These are phyloP conservation scores for Oxycera nigricornis DNA, from an alignment of 2,888 invertebrate genomes.

Conservation along the genomic window DNA sequence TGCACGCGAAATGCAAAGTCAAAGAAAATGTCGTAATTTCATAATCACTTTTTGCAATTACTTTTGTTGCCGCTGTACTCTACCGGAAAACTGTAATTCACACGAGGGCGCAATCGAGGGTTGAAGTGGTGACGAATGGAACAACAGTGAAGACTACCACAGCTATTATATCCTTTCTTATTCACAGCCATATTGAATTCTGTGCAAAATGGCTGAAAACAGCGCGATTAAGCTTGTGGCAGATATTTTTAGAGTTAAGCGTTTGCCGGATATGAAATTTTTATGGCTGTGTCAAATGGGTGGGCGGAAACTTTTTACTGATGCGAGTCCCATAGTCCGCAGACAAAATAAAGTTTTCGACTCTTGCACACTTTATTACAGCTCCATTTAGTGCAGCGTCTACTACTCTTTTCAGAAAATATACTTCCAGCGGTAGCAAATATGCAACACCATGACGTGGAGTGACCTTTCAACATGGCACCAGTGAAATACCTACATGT, in stretches of 20 bases:
- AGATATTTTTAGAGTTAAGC: not conserved
- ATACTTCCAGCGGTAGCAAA: too few relatives aligned
- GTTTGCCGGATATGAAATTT: not conserved
- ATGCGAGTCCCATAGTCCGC: too few relatives aligned
- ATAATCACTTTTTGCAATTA: constrained; percentile 5
- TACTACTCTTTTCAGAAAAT: too few relatives aligned
- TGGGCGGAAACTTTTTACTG: too few relatives aligned
- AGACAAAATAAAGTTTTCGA: too few relatives aligned
- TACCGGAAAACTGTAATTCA: constrained; percentile 1
- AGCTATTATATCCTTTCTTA: not conserved
- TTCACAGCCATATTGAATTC: not conserved
- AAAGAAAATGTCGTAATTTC: constrained; percentile 10
- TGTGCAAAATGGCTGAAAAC: not conserved
- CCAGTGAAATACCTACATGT: too few relatives aligned
- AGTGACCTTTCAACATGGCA: too few relatives aligned
- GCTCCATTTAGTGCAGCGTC: too few relatives aligned
- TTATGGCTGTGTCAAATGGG: too few relatives aligned
- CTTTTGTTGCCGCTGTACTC: constrained; percentile 10
- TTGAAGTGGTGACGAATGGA: not conserved
- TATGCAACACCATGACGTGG: too few relatives aligned
- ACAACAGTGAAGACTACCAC: not conserved
- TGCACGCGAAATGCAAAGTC: constrained; percentile 11
- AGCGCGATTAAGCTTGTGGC: not conserved
- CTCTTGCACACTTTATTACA: too few relatives aligned
- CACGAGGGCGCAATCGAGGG: not conserved